phyloP scores from a whole-genome alignment of 2,797 vertebrate genomes.

The Pachyuromys duprasi region DNA sequence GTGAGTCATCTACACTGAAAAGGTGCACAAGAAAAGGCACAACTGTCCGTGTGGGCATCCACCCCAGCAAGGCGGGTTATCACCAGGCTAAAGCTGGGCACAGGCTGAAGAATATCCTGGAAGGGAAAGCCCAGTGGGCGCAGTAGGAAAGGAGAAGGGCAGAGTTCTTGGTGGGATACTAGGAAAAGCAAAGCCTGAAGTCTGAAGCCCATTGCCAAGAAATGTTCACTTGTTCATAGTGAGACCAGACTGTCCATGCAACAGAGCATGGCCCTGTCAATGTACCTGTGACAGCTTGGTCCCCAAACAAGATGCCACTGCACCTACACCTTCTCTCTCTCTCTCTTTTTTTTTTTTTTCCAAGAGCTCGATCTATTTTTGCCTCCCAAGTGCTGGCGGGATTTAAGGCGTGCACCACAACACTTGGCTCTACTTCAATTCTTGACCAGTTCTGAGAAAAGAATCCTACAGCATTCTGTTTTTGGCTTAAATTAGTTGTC shows the following conservation, averaged over 20 bases:
- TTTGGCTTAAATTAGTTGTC: neutral
- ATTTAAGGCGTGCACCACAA: neutral
- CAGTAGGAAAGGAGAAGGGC: neutral
- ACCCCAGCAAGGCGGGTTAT: neutral
- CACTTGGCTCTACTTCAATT: neutral
- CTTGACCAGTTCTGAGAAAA: neutral
- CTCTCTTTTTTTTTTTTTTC: neutral
- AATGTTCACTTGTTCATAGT: neutral
- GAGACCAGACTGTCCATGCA: neutral
- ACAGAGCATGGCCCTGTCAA: neutral
- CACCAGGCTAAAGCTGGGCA: neutral
- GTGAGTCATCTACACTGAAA: neutral
- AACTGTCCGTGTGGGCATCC: neutral
- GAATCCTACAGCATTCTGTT: neutral
- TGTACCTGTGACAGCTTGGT: neutral
- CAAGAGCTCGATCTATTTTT: neutral
- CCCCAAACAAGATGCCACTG: neutral
- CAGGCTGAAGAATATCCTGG: neutral
- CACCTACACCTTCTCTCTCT: neutral
- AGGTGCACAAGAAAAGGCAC: neutral
- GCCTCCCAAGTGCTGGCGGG: neutral
- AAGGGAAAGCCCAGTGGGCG: neutral
- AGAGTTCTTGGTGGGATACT: neutral
- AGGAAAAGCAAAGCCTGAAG: neutral
- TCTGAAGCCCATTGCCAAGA: neutral